Conservation (phyloP, 2,113 vertebrate genomes). For the Caranx ignobilis region DNA sequence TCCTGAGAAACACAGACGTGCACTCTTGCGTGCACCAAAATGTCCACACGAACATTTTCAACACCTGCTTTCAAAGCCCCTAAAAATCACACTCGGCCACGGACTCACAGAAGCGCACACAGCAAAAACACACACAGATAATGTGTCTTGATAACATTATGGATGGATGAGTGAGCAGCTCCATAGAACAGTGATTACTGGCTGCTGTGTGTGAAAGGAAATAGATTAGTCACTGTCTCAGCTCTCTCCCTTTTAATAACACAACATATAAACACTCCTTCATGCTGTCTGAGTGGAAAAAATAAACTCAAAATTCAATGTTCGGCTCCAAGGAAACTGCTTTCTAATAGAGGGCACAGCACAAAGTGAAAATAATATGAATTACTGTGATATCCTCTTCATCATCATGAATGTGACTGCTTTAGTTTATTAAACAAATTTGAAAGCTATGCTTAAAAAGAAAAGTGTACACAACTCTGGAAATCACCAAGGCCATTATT, state of each 20-base stretch:
- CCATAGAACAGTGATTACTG: constrained; percentile 73
- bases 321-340: constrained; percentile 53
- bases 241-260: constrained; percentile 75
- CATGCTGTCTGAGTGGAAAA: constrained; percentile 69
- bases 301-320: constrained; percentile 54
- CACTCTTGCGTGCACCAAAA: constrained; percentile 2
- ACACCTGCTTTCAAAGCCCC: constrained; percentile 50
- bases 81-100: constrained; percentile 43
- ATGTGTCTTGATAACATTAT: constrained; percentile 74
- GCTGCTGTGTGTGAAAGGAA: constrained; percentile 71
- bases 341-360: constrained; percentile 45
- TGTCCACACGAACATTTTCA: constrained; percentile 31
- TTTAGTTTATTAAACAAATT: constrained; percentile 41
- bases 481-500: constrained; percentile 26
- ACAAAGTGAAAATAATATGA: constrained; percentile 51
- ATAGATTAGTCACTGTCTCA: constrained; percentile 77
- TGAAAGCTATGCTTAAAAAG: constrained; percentile 19
- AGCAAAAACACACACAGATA: constrained; percentile 50
- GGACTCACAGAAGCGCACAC: constrained; percentile 4
- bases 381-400: constrained; percentile 34
- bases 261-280: constrained; percentile 69
- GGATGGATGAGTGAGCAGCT: constrained; percentile 74
- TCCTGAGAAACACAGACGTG: constrained; percentile 7
- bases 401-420: constrained; percentile 5
- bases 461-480: background rate